Conservation (phyloP, 2,888 invertebrate species). For the Mamestra brassicae region DNA sequence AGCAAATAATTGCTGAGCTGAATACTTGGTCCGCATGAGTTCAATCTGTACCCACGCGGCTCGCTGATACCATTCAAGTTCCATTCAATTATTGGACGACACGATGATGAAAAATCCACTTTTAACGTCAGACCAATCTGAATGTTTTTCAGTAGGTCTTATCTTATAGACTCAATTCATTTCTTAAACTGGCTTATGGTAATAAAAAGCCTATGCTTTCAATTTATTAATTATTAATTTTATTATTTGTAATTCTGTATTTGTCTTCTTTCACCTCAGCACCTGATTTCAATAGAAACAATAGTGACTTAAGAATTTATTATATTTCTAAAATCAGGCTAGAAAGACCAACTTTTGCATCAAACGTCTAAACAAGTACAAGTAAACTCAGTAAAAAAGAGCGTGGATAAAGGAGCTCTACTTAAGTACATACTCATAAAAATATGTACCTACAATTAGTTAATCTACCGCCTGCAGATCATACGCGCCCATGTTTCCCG, state of each 20-base stretch:
- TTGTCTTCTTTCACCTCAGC: too few species aligned
- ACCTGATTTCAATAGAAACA: neutral
- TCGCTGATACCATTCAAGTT: slow-evolving; percentile 36
- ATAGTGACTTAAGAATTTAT: neutral
- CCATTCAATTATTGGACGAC: slow-evolving; percentile 31
- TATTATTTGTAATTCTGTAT: too few species aligned
- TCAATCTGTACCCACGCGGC: slow-evolving; percentile 24
- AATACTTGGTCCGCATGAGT: slow-evolving; percentile 19
- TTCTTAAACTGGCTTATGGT: too few species aligned
- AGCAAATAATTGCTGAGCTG: slow-evolving; percentile 28
- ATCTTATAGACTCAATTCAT: too few species aligned
- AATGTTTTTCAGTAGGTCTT: too few species aligned
- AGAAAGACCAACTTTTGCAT: neutral
- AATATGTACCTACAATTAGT: slow-evolving; percentile 28
- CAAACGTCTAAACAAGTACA: neutral
- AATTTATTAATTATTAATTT: too few species aligned
- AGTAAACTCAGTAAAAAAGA: neutral
- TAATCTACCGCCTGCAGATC: slow-evolving; percentile 58
- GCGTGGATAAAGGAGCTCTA: neutral
- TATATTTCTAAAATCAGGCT: neutral
- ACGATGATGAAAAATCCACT: neutral
- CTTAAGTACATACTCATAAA: slow-evolving; percentile 7
- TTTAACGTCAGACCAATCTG: too few species aligned
- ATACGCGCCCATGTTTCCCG: slow-evolving; percentile 35
- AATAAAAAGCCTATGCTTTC: too few species aligned